Conservation (phyloP, 1,140 invertebrate genomes). For the Drosophila sucinea region DNA sequence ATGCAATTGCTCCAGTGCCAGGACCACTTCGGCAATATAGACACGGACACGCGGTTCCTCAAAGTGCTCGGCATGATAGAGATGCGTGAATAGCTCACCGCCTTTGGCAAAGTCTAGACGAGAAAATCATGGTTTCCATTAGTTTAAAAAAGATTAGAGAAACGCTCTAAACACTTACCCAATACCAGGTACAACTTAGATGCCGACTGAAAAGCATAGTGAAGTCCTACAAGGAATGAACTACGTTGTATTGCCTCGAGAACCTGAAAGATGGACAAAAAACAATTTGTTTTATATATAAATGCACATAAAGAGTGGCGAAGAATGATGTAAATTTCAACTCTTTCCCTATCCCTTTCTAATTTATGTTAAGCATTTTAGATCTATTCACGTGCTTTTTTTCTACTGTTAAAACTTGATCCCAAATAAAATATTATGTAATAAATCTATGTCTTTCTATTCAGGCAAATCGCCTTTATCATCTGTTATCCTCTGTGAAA, state of each 20-base stretch:
- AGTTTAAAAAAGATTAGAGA: neutral
- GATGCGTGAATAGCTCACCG: conserved; percentile 95
- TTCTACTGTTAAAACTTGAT: too few relatives aligned
- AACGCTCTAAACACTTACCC: conserved; percentile 85
- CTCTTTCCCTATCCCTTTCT: neutral
- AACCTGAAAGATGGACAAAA: conserved; percentile 85
- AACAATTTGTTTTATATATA: too few relatives aligned
- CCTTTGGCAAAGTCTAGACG: conserved; percentile 95
- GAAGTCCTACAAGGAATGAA: conserved; percentile 95
- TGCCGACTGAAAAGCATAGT: conserved; percentile 97
- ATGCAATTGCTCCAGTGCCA: conserved; percentile 95
- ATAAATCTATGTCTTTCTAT: too few relatives aligned
- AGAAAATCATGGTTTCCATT: conserved; percentile 46
- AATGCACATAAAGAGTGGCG: too few relatives aligned
- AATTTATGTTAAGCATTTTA: too few relatives aligned
- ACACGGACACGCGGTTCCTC: conserved; percentile 92
- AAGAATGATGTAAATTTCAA: too few relatives aligned
- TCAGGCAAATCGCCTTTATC: too few relatives aligned
- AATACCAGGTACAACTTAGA: conserved; percentile 96
- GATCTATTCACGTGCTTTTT: too few relatives aligned
- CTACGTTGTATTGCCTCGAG: conserved; percentile 94
- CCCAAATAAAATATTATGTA: too few relatives aligned
- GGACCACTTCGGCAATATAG: conserved; percentile 95
- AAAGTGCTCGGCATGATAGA: conserved; percentile 94
- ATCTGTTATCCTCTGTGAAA: too few relatives aligned